Base-by-base conservation (phyloP, 2,797 vertebrate species). In the Acipenser transmontanus region DNA sequence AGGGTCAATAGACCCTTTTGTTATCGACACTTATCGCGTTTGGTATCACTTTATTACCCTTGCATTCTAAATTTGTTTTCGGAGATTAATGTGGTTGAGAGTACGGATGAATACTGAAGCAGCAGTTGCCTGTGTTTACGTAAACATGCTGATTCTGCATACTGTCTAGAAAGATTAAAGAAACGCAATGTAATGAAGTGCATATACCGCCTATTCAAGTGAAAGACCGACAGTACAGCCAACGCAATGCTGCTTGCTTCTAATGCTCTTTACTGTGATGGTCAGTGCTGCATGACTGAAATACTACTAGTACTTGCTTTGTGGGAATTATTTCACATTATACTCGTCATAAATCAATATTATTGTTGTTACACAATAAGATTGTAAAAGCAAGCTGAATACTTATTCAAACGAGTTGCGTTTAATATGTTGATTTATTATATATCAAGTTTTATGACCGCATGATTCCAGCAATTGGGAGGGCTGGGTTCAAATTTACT, bases 1-100 rank as follows among this genome's bases (percentile, higher is more conserved):
- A 71, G 76, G 82, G 82, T 81, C 76, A 79, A 73, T 34, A 86
- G 77, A 77, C 74, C 68, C 70, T 73, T 82, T 77, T 65, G 75
- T 72, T 73, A 61, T 61, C 60, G 60, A 34, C 13, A 6, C 34
- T 10, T 17, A 17, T 17, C 17, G 17, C 17, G 17, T 17, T 3
- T 34, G 34, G 34, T 34, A 4, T 34, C 34, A 34, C 34, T 34
- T 34, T 34, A 34, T 34, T 34, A 34, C 34, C 34, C 4, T 34
- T 34, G 34, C 34, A 34, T 5, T 13, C 7, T 7, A 11, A n/a
- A 11, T 57, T 57, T 13, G 54, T 11, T n/a, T 7, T 7, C 2
- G 12, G 34, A 34, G 34, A 34, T 34, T 17, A 57, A 57, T 6
- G 54, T 10, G 6, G 8, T 57, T 57, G 9, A 11, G 54, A 57